These are phyloP conservation scores for Eurytoma californica DNA, from an alignment of 2,888 invertebrate species.

Conservation along the genomic window DNA sequence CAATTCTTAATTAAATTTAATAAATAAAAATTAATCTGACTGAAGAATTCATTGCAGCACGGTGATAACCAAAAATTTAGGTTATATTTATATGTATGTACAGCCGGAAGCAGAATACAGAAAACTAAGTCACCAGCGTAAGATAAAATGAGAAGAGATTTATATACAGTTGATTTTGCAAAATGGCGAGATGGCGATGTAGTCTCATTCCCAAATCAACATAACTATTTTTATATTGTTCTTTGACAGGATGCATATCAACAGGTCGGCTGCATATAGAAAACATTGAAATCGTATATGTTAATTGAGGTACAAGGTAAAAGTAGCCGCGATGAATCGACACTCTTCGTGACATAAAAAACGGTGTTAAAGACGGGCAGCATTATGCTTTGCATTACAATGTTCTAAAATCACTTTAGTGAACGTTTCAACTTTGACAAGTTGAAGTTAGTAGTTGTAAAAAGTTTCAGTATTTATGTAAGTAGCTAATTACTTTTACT, in stretches of 20 bases:
- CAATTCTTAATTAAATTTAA: conserved; percentile 4
- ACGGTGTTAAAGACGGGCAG: background rate
- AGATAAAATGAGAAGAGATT: background rate
- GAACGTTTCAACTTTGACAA: conserved; percentile 6
- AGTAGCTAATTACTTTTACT: conserved; percentile 3
- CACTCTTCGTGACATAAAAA: conserved; percentile 1
- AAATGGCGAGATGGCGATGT: background rate
- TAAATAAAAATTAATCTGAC: background rate
- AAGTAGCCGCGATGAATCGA: conserved; percentile 5
- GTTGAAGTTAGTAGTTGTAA: background rate
- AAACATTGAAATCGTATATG: conserved; percentile 32
- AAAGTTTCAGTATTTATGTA: background rate
- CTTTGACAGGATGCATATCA: conserved; percentile 32
- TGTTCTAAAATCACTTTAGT: background rate
- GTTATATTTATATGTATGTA: background rate
- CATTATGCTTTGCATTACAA: background rate
- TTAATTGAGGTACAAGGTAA: conserved; percentile 28
- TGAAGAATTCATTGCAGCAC: no score
- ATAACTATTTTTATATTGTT: conserved; percentile 18
- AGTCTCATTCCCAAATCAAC: background rate
- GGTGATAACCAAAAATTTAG: background rate
- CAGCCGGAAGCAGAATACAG: background rate
- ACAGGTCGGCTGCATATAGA: conserved; percentile 24
- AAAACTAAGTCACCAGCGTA: background rate
- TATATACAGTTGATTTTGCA: background rate